Conservation (phyloP, 2,113 vertebrate species). For the Ahaetulla prasina region DNA sequence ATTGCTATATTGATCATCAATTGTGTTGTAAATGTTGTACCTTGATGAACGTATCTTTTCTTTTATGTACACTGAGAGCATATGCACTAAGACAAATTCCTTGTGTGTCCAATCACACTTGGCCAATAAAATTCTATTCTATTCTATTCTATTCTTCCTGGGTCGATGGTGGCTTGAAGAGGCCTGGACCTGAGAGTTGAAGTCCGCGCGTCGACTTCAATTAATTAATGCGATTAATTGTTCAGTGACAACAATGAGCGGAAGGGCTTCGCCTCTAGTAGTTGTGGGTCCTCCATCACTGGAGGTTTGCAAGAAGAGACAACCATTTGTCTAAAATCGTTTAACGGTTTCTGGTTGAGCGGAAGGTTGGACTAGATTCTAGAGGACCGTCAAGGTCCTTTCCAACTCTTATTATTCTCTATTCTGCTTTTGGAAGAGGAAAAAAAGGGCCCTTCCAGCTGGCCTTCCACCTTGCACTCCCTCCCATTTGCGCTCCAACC, state of each 20-base stretch:
- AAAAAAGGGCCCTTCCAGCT: not conserved
- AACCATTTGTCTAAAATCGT: not conserved
- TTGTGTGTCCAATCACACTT: too few species aligned
- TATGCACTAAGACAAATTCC: too few species aligned
- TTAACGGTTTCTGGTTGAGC: not conserved
- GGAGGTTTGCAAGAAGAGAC: not conserved
- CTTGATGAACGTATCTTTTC: too few species aligned
- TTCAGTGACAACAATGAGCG: not conserved
- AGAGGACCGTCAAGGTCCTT: not conserved
- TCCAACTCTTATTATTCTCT: not conserved
- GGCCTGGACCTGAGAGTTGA: not conserved
- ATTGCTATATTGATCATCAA: too few species aligned
- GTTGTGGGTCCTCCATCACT: not conserved
- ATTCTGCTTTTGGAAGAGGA: not conserved
- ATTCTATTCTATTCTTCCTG: too few species aligned
- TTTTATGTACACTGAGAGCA: too few species aligned
- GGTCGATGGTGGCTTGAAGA: not conserved
- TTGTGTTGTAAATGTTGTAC: too few species aligned
- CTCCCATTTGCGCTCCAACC: not conserved
- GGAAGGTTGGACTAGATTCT: not conserved
- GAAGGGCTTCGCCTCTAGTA: too few species aligned
- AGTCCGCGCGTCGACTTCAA: not conserved
- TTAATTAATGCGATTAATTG: not conserved
- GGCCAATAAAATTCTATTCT: too few species aligned
- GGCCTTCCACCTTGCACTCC: not conserved